A percentile compares a stretch with the other conserved stretches of the same genome.
Conservation (phyloP, 2,888 invertebrate genomes). For the Plagodis pulveraria region DNA sequence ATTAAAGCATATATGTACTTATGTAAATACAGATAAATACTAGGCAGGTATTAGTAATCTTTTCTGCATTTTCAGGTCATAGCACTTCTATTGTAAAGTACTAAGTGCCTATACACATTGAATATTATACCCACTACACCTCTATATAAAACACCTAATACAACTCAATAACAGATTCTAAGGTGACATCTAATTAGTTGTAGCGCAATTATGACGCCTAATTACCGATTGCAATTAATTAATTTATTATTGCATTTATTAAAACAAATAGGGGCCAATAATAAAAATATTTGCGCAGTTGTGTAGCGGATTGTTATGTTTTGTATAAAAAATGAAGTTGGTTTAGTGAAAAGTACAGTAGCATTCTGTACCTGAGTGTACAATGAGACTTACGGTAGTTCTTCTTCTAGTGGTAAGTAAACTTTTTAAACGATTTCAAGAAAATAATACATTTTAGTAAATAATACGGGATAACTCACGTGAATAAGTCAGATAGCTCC, state of each 20-base stretch:
- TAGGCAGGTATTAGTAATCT: no score
- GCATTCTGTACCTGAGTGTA: neutral
- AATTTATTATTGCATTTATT: neutral
- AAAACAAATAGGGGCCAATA: neutral
- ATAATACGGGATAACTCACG: no score
- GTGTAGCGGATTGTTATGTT: neutral
- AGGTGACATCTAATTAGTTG: neutral
- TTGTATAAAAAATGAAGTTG: constrained; percentile 7
- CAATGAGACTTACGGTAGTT: constrained; percentile 2
- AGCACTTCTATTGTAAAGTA: no score
- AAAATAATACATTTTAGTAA: no score
- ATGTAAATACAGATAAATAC: no score
- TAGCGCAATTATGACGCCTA: neutral
- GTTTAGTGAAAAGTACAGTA: neutral
- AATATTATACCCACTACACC: no score
- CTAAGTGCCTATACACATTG: no score
- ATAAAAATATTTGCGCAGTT: constrained; percentile 12
- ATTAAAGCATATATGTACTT: no score
- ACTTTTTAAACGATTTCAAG: neutral
- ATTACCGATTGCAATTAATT: constrained; percentile 4
- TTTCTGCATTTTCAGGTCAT: no score
- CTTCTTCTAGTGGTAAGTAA: constrained; percentile 3
- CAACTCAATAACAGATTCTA: neutral
- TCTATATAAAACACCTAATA: neutral
- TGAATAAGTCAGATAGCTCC: no score